phyloP scores from a whole-genome alignment of 2,113 vertebrate species.

The Myotis davidii region DNA sequence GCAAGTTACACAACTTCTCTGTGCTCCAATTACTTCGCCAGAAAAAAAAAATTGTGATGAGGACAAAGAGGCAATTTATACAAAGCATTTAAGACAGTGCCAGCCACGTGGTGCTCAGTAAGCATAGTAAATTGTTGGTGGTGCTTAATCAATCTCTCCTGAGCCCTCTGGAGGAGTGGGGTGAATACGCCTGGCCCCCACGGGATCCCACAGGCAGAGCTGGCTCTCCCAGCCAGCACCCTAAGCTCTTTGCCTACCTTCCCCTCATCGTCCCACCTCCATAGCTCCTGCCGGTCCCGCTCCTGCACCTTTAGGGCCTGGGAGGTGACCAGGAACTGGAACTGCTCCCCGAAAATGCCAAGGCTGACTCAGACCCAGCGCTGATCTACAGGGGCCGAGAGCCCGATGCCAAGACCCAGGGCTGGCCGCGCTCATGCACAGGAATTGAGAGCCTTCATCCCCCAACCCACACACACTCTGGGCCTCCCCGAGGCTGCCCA shows the following conservation, averaged over 20 bases:
- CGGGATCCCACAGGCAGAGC: neutral
- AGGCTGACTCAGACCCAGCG: neutral
- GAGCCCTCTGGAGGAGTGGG: no score
- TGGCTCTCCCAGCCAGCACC: neutral
- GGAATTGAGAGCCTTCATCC: neutral
- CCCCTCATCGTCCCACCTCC: neutral
- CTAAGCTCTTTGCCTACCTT: neutral
- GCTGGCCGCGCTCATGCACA: fast-evolving
- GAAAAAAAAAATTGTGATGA: neutral
- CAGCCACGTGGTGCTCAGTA: neutral
- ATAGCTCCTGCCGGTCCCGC: fast-evolving
- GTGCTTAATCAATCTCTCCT: neutral
- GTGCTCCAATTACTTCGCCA: neutral
- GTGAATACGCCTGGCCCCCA: neutral
- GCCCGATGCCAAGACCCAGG: neutral
- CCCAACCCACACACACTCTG: neutral
- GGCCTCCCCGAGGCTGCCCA: neutral
- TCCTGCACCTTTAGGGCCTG: neutral
- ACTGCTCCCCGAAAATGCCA: neutral
- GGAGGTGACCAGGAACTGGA: neutral
- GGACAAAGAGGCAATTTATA: no score
- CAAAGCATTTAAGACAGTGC: neutral
- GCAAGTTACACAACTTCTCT: neutral
- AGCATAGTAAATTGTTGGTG: neutral
- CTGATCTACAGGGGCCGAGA: neutral